A percentile compares a stretch with the other conserved stretches of the same genome.
phyloP scores from a whole-genome alignment of 2,113 vertebrate species.

The Dolichotis patagonum region DNA sequence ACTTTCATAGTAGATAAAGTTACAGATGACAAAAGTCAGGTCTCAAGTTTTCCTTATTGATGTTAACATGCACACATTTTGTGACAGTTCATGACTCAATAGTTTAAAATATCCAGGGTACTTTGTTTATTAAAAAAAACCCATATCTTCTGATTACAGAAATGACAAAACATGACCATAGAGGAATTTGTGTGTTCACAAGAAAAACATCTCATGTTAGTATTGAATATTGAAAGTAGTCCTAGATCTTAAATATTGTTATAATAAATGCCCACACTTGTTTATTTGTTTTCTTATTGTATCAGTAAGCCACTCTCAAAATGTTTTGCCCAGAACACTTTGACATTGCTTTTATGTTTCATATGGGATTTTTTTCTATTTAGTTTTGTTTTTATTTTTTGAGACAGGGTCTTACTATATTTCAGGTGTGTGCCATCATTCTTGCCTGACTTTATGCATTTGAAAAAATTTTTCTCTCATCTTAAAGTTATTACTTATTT shows the following conservation, averaged over 20 bases:
- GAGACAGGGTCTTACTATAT: not conserved
- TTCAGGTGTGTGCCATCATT: not conserved
- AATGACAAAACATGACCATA: not conserved
- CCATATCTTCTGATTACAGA: not conserved
- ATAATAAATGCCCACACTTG: not conserved
- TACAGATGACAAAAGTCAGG: not conserved
- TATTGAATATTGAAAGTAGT: slow-evolving; percentile 6
- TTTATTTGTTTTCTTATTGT: not conserved
- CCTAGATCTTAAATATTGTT: not conserved
- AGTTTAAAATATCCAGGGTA: not conserved
- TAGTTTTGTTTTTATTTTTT: not conserved
- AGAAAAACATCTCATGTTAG: not conserved
- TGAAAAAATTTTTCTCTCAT: not conserved
- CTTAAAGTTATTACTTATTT: not conserved
- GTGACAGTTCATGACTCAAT: not conserved
- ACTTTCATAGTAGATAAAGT: not conserved
- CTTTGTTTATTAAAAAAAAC: not conserved
- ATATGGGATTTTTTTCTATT: not conserved
- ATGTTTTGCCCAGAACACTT: not conserved
- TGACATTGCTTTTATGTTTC: not conserved
- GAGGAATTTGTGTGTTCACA: not conserved
- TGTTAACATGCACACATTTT: not conserved
- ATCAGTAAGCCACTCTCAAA: not conserved
- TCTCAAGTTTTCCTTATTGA: not conserved
- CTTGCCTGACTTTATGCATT: not conserved